Base-by-base conservation (phyloP, 2,113 vertebrate genomes). In the Philantomba maxwellii region DNA sequence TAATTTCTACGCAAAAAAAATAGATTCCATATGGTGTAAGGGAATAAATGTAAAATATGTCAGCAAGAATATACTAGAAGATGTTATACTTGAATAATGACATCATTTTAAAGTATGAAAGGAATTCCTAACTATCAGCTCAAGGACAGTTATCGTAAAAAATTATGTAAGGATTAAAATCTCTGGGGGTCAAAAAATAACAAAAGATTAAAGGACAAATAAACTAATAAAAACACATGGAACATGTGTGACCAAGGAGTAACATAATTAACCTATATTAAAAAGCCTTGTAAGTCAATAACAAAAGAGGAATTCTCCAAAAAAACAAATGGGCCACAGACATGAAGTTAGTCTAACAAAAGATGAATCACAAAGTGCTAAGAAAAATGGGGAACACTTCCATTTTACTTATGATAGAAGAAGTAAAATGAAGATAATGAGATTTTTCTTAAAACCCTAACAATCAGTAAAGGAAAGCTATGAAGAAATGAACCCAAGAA, bases 91-190 rank as follows among this genome's bases (percentile, higher is more conserved):
- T 75, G 73, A 88, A 86, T 81, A 93, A 70, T 13, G 57, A 92
- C 12, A 7, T 77, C 55, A 60, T 93, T 87, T 93, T 93, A 81
- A 95, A 86, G 39, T 89, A 89, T 58, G 81, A 94, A 89, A 89
- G 62, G 55, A 89, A 89, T 94, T 97, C 53, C 91, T 81, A 75
- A 92, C 89, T 49, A 86, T 26, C 51, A 87, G 62, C 80, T 94
- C 92, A 92, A 95, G 89, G 81, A 86, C 86, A 84, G 64, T 94
- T 94, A 92, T 87, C 89, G 89, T 94, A 83, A 96, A 94, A 94
- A 87, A 80, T 94, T 84, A 64, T 33, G 10, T 80, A 62, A 80
- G 51, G 51, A 70, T 91, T 97, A 93, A 93, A 94, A 91, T 58
- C 26, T 87, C 78, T 70, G 86, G 90, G 84, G 57, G 91, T 96